Base-by-base conservation (phyloP, 23 tunicate species). In the Corella eumyota region DNA sequence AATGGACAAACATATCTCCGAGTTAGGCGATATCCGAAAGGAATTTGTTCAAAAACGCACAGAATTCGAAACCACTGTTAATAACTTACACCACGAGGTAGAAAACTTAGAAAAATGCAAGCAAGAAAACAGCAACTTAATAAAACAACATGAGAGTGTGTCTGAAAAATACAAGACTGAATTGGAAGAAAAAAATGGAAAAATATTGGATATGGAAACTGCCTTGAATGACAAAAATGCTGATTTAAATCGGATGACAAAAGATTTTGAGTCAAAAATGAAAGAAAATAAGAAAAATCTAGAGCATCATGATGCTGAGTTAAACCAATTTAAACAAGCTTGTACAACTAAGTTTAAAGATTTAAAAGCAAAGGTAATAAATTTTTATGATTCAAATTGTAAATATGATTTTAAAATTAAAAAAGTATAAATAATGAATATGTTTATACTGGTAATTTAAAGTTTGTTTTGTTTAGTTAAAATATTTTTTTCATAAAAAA, bases 341-440 rank as follows among this genome's bases (percentile, higher is more conserved):
- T 75, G 82, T 72, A 66, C 40, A 11, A 75, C 66, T 25, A 75
- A 75, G 58, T 72, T 75, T 2, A 27, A 20, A 3, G 82, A 75
- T 23, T 59, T 75, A 19, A 66, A 66, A 66, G 56, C 73, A 1
- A 75, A 75, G 73, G 82, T 75, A 61, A 1, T n/a, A n/a, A n/a
- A 44, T 44, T 15, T 15, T 44, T 13, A 11, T 44, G 11, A 44
- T 11, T 15, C 15, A 44, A 11, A 11, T 11, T 44, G 15, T 44
- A 11, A 44, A 11, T 44, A 44, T 44, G 11, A 44, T 44, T 44
- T 44, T n/a, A n/a, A n/a, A n/a, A n/a, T n/a, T n/a, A n/a, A n/a
- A n/a, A n/a, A n/a, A n/a, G n/a, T n/a, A n/a, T n/a, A n/a, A n/a
- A n/a, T n/a, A n/a, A n/a, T n/a, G n/a, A n/a, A n/a, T n/a, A n/a